Base-by-base conservation (phyloP, 2,888 invertebrate species). In the Caenorhabditis sp. region DNA sequence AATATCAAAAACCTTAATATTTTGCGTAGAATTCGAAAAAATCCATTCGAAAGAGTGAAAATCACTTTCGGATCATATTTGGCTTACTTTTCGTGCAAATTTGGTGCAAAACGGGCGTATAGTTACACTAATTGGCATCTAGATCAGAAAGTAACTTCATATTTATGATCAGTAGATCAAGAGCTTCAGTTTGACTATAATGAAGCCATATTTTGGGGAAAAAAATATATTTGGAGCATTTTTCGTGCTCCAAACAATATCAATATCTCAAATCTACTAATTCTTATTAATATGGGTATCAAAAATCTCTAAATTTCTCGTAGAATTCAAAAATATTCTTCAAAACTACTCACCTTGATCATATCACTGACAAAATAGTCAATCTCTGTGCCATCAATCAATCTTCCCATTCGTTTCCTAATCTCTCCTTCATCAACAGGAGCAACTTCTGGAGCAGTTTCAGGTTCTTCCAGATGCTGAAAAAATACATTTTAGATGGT, bases 281-380 rank as follows among this genome's bases (percentile, higher is more conserved):
- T 10, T 12, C 17, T 12, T n/a, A 20, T 50, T 17, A 50, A 10
- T 3, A 10, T 5, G 52, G 49, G 43, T 61, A 63, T 27, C 38
- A 25, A 52, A 36, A 25, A 36, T 53, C 17, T 4, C 8, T n/a
- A 50, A 14, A 20, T 50, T 50, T 50, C 17, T 17, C 17, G 50
- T 10, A 50, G n/a, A n/a, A n/a, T n/a, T n/a, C n/a, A n/a, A 50
- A 50, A 50, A 50, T n/a, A 50, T 4, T 5, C 21, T 52, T 52
- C 23, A 50, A 50, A 50, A 3, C 36, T n/a, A 12, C 75, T 64
- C 27, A 83, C 83, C 70, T 71, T 69, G 36, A 83, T 74, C 49
- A 84, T 56, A 26, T 76, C 73, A 49, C 81, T 66, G 36, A 79
- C 81, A 72, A 80, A 78, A n/a, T 72, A 71, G 56, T 80, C 80